Percentiles rank a stretch among this genome's conserved stretches.
phyloP scores from a whole-genome alignment of 1,140 invertebrate species.

The Homarus americanus region DNA sequence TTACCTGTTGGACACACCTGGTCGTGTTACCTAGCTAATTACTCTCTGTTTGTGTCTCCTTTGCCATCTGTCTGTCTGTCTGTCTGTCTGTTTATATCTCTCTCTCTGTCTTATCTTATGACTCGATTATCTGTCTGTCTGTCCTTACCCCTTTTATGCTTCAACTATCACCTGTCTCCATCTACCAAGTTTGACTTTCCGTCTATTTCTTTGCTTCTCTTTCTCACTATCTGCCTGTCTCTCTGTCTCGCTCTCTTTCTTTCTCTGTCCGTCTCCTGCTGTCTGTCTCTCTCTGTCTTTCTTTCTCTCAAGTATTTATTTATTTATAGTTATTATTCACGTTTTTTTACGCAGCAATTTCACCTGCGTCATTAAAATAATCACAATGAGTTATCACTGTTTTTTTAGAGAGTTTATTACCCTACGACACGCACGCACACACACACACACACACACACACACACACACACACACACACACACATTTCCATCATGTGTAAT shows the following conservation, averaged over 20 bases:
- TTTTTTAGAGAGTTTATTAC: not conserved
- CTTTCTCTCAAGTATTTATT: not conserved
- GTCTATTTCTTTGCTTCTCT: not conserved
- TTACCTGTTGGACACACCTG: not conserved
- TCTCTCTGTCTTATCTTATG: not conserved
- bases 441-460: not conserved
- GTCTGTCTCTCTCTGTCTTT: not conserved
- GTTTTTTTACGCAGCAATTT: not conserved
- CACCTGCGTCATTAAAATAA: not conserved
- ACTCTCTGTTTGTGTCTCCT: not conserved
- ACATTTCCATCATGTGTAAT: not conserved
- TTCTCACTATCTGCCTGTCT: too few species aligned
- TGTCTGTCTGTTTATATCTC: not conserved
- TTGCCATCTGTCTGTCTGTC: not conserved
- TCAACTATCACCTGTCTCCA: not conserved
- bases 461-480: not conserved
- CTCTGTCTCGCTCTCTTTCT: too few species aligned
- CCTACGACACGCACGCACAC: too few species aligned
- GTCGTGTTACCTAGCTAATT: not conserved
- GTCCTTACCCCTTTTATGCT: not conserved
- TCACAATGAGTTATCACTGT: not conserved
- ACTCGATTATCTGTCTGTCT: not conserved
- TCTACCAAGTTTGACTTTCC: not conserved
- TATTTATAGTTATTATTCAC: not conserved
- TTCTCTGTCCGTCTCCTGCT: too few species aligned